Evolutionary conservation across 2,888 invertebrate species (phyloP).

Genomic region (Cosmia trapezina): DNA sequence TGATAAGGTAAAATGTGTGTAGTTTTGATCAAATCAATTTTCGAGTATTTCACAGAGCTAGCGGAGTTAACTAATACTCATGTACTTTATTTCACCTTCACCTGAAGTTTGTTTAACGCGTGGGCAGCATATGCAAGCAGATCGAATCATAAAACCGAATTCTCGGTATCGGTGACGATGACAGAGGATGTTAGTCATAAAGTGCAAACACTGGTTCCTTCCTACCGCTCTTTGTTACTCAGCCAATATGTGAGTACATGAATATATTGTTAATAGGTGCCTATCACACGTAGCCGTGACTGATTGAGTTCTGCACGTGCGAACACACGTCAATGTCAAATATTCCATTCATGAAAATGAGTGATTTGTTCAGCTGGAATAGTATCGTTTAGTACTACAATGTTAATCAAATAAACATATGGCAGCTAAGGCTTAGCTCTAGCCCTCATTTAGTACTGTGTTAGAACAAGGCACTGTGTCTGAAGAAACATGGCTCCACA

Average conservation of each 20-base stretch:
- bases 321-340: slow-evolving; percentile 73
- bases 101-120: slow-evolving; percentile 64
- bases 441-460: slow-evolving; percentile 9
- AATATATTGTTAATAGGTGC: slow-evolving; percentile 52
- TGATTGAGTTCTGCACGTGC: slow-evolving; percentile 51
- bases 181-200: slow-evolving; percentile 74
- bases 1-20: slow-evolving; percentile 17
- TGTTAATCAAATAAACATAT: slow-evolving; percentile 66
- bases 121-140: slow-evolving; percentile 66
- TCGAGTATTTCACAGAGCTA: slow-evolving; percentile 4
- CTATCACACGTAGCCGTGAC: slow-evolving; percentile 48
- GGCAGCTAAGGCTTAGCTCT: slow-evolving; percentile 54
- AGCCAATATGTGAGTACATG: slow-evolving; percentile 42
- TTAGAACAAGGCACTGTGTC: slow-evolving; percentile 11
- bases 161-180: slow-evolving; percentile 70
- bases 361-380: slow-evolving; percentile 67
- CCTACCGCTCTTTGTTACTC: slow-evolving; percentile 65
- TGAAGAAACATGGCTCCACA: neutral
- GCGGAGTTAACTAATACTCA: slow-evolving; percentile 31
- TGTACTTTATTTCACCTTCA: slow-evolving; percentile 44
- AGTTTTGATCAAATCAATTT: slow-evolving; percentile 18
- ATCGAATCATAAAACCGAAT: slow-evolving; percentile 67
- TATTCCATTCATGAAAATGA: slow-evolving; percentile 76
- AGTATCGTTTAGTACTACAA: slow-evolving; percentile 65
- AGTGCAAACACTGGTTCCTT: slow-evolving; percentile 65